Conservation (phyloP, 2,113 vertebrate genomes). For the Chloropsis cyanopogon region DNA sequence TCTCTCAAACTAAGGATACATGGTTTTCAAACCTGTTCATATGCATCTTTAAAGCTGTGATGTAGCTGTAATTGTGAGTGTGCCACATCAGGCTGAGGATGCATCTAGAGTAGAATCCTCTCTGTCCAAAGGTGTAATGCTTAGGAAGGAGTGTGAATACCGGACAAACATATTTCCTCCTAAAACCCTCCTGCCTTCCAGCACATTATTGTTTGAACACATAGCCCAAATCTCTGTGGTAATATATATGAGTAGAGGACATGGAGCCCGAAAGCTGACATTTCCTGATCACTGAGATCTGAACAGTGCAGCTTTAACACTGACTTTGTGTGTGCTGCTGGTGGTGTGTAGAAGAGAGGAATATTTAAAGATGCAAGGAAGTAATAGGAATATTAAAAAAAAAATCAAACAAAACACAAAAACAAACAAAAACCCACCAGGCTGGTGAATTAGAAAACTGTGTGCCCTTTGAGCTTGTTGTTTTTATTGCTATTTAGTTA, state of each 20-base stretch:
- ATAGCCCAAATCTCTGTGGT: neutral
- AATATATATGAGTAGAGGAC: neutral
- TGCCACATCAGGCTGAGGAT: neutral
- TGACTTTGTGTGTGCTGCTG: neutral
- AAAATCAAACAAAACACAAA: neutral
- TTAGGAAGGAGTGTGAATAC: neutral
- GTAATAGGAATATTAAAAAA: neutral
- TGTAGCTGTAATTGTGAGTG: neutral
- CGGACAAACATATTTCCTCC: neutral
- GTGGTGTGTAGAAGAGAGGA: neutral
- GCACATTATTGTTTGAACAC: neutral
- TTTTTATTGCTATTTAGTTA: neutral
- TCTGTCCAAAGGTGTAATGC: neutral
- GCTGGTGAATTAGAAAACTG: neutral
- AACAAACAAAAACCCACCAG: neutral
- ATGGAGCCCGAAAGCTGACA: neutral
- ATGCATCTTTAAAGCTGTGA: neutral
- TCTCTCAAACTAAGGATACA: neutral
- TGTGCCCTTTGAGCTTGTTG: neutral
- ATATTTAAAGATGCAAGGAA: neutral
- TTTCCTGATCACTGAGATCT: neutral
- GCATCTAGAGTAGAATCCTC: neutral
- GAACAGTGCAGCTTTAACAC: neutral
- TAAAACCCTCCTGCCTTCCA: neutral
- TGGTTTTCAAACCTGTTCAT: neutral